Percentiles rank a stretch among this genome's conserved stretches.
These are phyloP conservation scores for Harpalus rufipes DNA, from an alignment of 2,888 invertebrate genomes.

Conservation along the genomic window DNA sequence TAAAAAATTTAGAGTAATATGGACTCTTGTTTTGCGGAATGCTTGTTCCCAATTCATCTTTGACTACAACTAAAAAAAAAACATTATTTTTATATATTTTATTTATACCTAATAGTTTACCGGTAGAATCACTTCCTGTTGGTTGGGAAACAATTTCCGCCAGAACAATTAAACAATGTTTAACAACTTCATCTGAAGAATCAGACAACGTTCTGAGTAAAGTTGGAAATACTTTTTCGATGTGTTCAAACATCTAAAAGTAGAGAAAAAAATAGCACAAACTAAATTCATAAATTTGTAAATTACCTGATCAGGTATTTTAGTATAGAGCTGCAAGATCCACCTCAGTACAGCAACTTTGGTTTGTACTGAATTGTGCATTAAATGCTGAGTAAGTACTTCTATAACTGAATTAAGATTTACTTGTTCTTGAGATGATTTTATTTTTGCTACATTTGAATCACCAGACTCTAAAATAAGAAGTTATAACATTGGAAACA, in stretches of 20 bases:
- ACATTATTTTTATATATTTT: too few relatives aligned
- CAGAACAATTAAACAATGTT: slow-evolving; percentile 94
- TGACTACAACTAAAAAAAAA: slow-evolving; percentile 53
- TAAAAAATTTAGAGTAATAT: slow-evolving; percentile 93
- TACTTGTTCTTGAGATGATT: slow-evolving; percentile 76
- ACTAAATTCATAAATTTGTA: background rate
- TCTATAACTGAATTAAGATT: slow-evolving; percentile 89
- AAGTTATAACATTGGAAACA: background rate
- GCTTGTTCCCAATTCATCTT: slow-evolving; percentile 56
- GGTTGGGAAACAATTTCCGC: slow-evolving; percentile 87
- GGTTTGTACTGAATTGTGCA: slow-evolving; percentile 93
- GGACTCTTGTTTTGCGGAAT: slow-evolving; percentile 70
- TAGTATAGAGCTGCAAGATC: slow-evolving; percentile 95
- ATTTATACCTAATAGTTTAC: slow-evolving; percentile 40
- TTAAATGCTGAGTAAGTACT: slow-evolving; percentile 89
- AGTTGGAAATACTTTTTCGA: slow-evolving; percentile 86
- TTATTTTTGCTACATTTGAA: slow-evolving; percentile 51
- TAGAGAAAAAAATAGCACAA: slow-evolving; percentile 64
- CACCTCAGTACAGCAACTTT: slow-evolving; percentile 97
- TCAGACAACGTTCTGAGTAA: slow-evolving; percentile 93
- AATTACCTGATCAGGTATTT: slow-evolving; percentile 89
- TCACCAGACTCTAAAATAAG: slow-evolving; percentile 48
- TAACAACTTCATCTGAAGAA: slow-evolving; percentile 96
- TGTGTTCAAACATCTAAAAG: slow-evolving; percentile 84
- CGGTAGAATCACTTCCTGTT: slow-evolving; percentile 70